Evolutionary conservation across 2,888 invertebrate species (phyloP), one percentile per base, ranked within the genome.

Genomic region (Trypoxylon attenuatum): DNA sequence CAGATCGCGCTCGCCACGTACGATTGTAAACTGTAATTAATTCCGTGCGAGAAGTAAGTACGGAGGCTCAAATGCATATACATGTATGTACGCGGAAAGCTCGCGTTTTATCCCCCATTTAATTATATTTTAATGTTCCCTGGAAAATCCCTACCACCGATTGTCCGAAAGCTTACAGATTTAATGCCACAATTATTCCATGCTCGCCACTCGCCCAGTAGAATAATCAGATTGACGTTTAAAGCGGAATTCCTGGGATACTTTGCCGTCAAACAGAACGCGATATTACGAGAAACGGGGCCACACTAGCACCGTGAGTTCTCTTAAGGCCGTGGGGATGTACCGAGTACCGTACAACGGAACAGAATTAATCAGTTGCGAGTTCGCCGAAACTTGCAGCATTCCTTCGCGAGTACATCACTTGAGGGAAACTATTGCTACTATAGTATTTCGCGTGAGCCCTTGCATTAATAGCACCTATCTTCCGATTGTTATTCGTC

Each of bases 1-100:
- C 27, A n/a, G 47, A 51, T 50, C 16, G 39, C 16, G 16, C 25
- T n/a, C 23, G 53, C 23, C 19, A 45, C 41, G 43, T 51, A 61
- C 39, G 61, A 62, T 46, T 55, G 45, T 25, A 42, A 45, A 43
- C 15, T 15, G 23, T 19, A 45, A 53, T 53, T 53, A 63, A 59
- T 19, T 52, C 42, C 49, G 16, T n/a, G 25, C 38, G 42, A 61
- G 51, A 46, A 54, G 33, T 43, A n/a, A n/a, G n/a, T n/a, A n/a
- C 25, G 2, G 16, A n/a, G 5, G 16, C 22, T 10, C 8, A 6
- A 47, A 29, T 6, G 8, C 18, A 19, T 10, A n/a, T n/a, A n/a
- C n/a, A n/a, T n/a, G n/a, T n/a, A n/a, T n/a, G n/a, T 10, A 33
- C 4, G 10, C 33, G 8, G 33, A 13, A 33, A 33, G 13, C 33